Base-by-base conservation (phyloP, 2,113 vertebrate genomes). In the Rhinopomastus cyanomelas region DNA sequence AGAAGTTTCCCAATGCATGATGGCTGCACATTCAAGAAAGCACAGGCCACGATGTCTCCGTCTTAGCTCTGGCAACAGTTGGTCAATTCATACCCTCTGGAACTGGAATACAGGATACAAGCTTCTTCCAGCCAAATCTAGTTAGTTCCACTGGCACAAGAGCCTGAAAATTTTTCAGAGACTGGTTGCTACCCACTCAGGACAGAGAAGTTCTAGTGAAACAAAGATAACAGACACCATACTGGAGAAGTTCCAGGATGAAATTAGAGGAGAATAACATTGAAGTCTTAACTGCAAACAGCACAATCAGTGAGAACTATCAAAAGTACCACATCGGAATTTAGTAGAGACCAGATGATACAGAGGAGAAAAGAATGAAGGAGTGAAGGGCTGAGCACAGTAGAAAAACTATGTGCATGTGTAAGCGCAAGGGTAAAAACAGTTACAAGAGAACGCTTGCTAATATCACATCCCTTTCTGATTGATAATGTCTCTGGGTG, bases 381-480 rank as follows among this genome's bases (percentile, higher is more conserved):
- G 29, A 27, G 84, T 82, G 66, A 93, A 89, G 29, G 78, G 39
- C 39, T 12, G 39, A 42, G 39, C 39, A 42, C 17, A 90, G 68
- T 19, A 30, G 74, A n/a, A n/a, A 46, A 90, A 74, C 17, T 20
- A 32, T 0, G 5, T 44, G 61, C 15, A 46, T 20, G 39, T 12
- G 8, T 37, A 5, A 42, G 48, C 55, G 42, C 82, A 91, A 80
- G 12, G 51, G 62, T 76, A 90, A 96, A 85, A 93, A 72, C 76
- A 96, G 84, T 60, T 80, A 59, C 51, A 92, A 73, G 57, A 66
- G 44, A 93, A 39, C 52, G 77, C 56, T 77, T 89, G 57, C 90
- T 94, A 90, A 79, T 85, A 92, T 27, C 74, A 52, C 44, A 65
- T 65, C 64, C 67, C 78, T 75, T 90, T 52, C n/a, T 81, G 64